A percentile compares a stretch with the other conserved stretches of the same genome.
These are phyloP conservation scores for Drosophila sp. DNA, from an alignment of 1,140 invertebrate genomes.

Conservation along the genomic window DNA sequence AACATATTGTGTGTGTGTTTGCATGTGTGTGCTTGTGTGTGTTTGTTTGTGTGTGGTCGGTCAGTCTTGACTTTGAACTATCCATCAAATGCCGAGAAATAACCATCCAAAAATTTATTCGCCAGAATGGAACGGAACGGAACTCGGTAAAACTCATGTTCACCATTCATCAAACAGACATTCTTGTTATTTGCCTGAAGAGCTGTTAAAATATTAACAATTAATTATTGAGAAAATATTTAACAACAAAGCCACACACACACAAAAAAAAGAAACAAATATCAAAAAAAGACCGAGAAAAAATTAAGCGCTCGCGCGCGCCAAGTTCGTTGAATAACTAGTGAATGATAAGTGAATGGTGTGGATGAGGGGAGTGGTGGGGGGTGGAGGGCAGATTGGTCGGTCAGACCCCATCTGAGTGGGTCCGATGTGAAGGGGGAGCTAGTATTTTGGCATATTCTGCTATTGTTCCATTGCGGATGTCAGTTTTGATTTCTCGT, in stretches of 20 bases:
- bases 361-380: neutral
- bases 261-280: slow-evolving; percentile 30
- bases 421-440: slow-evolving; percentile 10
- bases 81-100: slow-evolving; percentile 39
- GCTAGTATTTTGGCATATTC: slow-evolving; percentile 27
- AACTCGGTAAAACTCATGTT: slow-evolving; percentile 52
- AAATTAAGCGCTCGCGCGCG: slow-evolving; percentile 55
- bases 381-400: neutral
- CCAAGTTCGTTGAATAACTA: slow-evolving; percentile 56
- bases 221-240: slow-evolving; percentile 74
- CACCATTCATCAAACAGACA: slow-evolving; percentile 70
- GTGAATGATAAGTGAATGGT: slow-evolving; percentile 9
- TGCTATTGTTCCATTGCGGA: slow-evolving; percentile 71
- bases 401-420: slow-evolving; percentile 25
- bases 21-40: slow-evolving; percentile 36
- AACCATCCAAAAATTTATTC: slow-evolving; percentile 30
- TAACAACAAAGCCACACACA: slow-evolving; percentile 46
- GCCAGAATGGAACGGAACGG: slow-evolving; percentile 54
- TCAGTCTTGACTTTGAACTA: slow-evolving; percentile 53
- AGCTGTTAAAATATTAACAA: slow-evolving; percentile 78
- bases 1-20: slow-evolving; percentile 1
- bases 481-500: slow-evolving; percentile 66
- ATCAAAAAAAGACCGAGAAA: slow-evolving; percentile 28
- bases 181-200: slow-evolving; percentile 43
- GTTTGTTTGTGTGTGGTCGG: slow-evolving; percentile 45